Percentiles rank a stretch among this genome's conserved stretches.
These are phyloP conservation scores for Lysandra coridon DNA, from an alignment of 2,888 invertebrate species.

Conservation along the genomic window DNA sequence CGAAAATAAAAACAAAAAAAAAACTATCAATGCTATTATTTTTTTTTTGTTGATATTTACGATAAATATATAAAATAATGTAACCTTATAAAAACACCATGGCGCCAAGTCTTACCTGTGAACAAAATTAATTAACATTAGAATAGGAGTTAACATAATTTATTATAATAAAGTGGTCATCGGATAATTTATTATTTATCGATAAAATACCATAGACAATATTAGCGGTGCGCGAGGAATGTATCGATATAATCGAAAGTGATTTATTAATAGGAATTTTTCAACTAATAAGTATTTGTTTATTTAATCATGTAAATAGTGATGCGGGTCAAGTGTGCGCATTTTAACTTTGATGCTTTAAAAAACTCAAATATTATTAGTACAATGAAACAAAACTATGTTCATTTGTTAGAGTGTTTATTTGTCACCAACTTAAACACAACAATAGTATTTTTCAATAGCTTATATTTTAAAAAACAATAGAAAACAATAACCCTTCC, in stretches of 20 bases:
- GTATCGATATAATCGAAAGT: slow-evolving; percentile 12
- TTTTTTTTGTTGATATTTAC: too few relatives aligned
- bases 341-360: too few relatives aligned
- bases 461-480: too few relatives aligned
- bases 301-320: background rate
- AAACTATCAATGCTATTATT: too few relatives aligned
- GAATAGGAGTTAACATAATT: slow-evolving; percentile 4
- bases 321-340: too few relatives aligned
- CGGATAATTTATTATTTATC: background rate
- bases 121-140: slow-evolving; percentile 9
- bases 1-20: too few relatives aligned
- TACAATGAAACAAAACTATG: too few relatives aligned
- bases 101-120: slow-evolving; percentile 7
- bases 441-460: too few relatives aligned
- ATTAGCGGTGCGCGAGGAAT: background rate
- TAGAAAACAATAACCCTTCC: too few relatives aligned
- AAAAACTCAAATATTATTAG: too few relatives aligned
- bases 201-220: slow-evolving; percentile 3
- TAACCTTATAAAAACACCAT: background rate
- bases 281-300: background rate
- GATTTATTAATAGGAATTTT: background rate
- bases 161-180: slow-evolving; percentile 17
- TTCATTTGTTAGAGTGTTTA: too few relatives aligned
- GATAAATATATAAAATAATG: background rate
- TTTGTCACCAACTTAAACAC: too few relatives aligned